phyloP scores from a whole-genome alignment of 1,140 invertebrate genomes.

The Atta colombica region DNA sequence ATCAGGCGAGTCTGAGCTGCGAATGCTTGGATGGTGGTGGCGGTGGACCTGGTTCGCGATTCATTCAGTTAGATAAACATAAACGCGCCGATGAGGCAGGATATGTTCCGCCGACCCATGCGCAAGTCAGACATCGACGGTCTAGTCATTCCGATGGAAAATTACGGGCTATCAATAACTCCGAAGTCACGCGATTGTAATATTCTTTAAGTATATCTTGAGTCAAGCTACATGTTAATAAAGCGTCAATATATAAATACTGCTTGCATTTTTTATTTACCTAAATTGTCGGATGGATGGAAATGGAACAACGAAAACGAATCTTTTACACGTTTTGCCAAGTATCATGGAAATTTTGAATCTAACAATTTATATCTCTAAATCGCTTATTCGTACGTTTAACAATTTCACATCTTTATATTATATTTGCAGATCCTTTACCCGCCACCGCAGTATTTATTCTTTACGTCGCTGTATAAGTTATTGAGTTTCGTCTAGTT shows the following conservation, averaged over 20 bases:
- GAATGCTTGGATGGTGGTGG: conserved; percentile 88
- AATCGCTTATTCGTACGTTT: not conserved
- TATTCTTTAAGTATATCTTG: conserved; percentile 39
- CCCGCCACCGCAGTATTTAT: not conserved
- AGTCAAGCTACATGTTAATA: conserved; percentile 32
- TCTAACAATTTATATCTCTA: not conserved
- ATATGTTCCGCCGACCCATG: conserved; percentile 74
- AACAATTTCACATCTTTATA: not conserved
- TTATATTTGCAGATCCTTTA: not conserved
- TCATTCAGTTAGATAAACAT: conserved; percentile 81
- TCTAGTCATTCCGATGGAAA: conserved; percentile 86
- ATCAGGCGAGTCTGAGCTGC: conserved; percentile 89
- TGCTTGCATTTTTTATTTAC: conserved; percentile 38
- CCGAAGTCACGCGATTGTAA: conserved; percentile 86
- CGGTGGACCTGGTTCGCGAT: conserved; percentile 81
- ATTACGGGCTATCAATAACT: conserved; percentile 82
- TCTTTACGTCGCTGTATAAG: not conserved
- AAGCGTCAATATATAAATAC: conserved; percentile 28
- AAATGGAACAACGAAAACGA: not conserved
- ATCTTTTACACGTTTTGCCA: not conserved
- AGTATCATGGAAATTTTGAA: not conserved
- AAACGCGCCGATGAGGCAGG: conserved; percentile 75
- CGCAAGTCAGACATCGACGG: conserved; percentile 82
- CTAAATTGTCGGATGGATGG: not conserved
- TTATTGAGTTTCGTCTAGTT: not conserved